Evolutionary conservation across 2,797 vertebrate species (phyloP).

Genomic region (Hemibagrus guttatus): DNA sequence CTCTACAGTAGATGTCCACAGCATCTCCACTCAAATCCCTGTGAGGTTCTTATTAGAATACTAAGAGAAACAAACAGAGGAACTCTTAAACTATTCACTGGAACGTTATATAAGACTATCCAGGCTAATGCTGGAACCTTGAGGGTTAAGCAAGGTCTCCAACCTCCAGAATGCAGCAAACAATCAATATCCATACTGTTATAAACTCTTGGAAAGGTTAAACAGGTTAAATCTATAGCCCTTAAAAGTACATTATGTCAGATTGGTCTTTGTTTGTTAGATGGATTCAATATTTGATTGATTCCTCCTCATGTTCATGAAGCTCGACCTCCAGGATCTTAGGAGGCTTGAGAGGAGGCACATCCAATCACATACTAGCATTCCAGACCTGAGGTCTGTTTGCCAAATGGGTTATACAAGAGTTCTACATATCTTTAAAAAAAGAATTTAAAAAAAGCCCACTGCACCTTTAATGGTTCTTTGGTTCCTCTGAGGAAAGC

Average conservation of each 20-base stretch:
- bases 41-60: background rate
- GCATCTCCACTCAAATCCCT: background rate
- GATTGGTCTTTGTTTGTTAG: background rate
- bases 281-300: background rate
- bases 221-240: background rate
- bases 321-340: background rate
- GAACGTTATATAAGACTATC: background rate
- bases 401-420: no score
- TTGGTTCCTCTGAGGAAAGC: background rate
- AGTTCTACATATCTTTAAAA: no score
- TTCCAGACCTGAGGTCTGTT: no score
- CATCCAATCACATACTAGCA: background rate
- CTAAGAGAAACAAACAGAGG: background rate
- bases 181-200: no score
- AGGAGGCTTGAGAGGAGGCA: background rate
- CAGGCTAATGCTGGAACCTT: background rate
- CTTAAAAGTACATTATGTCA: background rate
- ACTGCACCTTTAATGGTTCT: background rate
- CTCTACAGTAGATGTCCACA: background rate
- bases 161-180: background rate
- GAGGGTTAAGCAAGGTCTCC: background rate
- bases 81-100: background rate
- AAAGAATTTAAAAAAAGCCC: no score
- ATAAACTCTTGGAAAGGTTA: background rate
- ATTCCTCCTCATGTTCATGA: background rate